A percentile compares a stretch with the other conserved stretches of the same genome.
Evolutionary conservation across 2,888 invertebrate species (phyloP).

Genomic region (Drosophila neutralis): DNA sequence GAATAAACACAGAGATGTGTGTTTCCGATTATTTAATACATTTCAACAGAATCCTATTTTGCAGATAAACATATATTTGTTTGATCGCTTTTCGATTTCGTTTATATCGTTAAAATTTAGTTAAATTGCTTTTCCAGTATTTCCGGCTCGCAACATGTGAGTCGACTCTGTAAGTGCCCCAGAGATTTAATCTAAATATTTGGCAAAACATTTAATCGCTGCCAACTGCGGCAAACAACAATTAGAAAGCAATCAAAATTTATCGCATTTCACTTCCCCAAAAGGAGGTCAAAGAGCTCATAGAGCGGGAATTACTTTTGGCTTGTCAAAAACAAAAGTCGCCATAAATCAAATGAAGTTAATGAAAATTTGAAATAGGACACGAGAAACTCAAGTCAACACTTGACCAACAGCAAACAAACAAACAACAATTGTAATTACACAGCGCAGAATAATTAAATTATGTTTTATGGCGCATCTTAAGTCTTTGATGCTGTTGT

Average conservation of each 20-base stretch:
- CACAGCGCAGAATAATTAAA: conserved; percentile 65
- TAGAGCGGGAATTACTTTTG: conserved; percentile 41
- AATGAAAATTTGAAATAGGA: conserved; percentile 52
- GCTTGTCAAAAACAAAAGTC: conserved; percentile 54
- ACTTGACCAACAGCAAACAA: conserved; percentile 41
- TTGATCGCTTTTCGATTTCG: conserved; percentile 2
- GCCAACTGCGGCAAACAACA: conserved; percentile 49
- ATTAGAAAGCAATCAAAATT: conserved; percentile 70
- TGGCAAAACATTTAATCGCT: conserved; percentile 22
- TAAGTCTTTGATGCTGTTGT: conserved; percentile 38
- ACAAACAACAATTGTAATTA: conserved; percentile 60
- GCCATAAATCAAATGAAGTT: conserved; percentile 69
- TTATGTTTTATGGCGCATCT: conserved; percentile 69
- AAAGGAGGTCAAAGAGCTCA: conserved; percentile 31
- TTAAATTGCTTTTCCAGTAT: conserved; percentile 39
- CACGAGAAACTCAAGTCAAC: conserved; percentile 37
- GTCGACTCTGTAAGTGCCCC: conserved; percentile 29
- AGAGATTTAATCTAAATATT: conserved; percentile 42
- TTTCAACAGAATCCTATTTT: conserved; percentile 3
- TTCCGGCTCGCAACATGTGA: conserved; percentile 13
- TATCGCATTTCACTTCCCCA: conserved; percentile 23
- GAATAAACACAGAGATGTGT: neutral
- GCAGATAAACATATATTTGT: conserved; percentile 37
- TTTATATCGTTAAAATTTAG: conserved; percentile 9
- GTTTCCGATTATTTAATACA: neutral